phyloP scores from a whole-genome alignment of 1,140 invertebrate species.

The Nylanderia fulva region DNA sequence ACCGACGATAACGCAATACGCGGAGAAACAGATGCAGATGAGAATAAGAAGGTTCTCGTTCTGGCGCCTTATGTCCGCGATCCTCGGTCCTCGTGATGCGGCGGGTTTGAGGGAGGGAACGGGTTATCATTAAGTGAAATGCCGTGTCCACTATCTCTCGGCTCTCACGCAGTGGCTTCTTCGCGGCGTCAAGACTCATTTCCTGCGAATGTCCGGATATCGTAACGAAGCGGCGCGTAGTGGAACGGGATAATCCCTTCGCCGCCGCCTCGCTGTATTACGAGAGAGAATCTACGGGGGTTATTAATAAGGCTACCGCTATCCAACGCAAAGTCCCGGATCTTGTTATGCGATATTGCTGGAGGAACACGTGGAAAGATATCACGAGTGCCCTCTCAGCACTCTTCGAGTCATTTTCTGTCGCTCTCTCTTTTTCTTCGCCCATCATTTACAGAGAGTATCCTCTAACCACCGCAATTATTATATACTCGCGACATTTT shows the following conservation, averaged over 20 bases:
- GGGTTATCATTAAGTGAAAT: slow-evolving; percentile 86
- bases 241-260: slow-evolving; percentile 69
- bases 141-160: slow-evolving; percentile 84
- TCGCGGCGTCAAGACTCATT: slow-evolving; percentile 65
- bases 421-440: background rate
- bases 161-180: slow-evolving; percentile 75
- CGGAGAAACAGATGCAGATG: slow-evolving; percentile 42
- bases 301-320: slow-evolving; percentile 84
- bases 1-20: slow-evolving; percentile 53
- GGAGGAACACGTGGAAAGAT: slow-evolving; percentile 76
- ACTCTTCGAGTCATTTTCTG: background rate
- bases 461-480: slow-evolving; percentile 53
- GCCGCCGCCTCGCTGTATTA: slow-evolving; percentile 38
- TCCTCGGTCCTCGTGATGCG: slow-evolving; percentile 44
- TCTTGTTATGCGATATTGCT: slow-evolving; percentile 67
- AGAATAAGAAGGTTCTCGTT: slow-evolving; percentile 54
- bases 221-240: slow-evolving; percentile 34
- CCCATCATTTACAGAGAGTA: background rate
- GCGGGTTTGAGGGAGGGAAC: slow-evolving; percentile 66
- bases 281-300: slow-evolving; percentile 63
- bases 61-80: background rate
- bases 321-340: slow-evolving; percentile 82
- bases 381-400: slow-evolving; percentile 51
- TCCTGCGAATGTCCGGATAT: slow-evolving; percentile 67
- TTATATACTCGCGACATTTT: slow-evolving; percentile 5